Evolutionary conservation across 2,113 vertebrate genomes (phyloP).

Genomic region (Engystomops pustulosus): DNA sequence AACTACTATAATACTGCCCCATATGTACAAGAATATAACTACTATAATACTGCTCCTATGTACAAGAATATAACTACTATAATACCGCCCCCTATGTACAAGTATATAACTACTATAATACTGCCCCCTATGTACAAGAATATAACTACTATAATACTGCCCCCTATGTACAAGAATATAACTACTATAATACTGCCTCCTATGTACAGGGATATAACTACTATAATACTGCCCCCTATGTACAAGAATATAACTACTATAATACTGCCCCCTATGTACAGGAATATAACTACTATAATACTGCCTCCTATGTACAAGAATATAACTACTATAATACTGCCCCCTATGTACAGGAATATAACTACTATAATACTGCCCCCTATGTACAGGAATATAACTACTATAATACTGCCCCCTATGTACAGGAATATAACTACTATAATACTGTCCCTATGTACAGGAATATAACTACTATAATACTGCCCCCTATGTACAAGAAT

Average conservation of each 20-base stretch:
- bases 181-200: slow-evolving; percentile 5
- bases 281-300: slow-evolving; percentile 1
- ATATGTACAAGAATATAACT: not conserved
- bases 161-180: not conserved
- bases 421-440: not conserved
- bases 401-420: not conserved
- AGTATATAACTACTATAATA: not conserved
- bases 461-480: too few species aligned
- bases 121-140: not conserved
- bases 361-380: not conserved
- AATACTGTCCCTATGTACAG: too few species aligned
- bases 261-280: not conserved
- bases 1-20: slow-evolving; percentile 1
- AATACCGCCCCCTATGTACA: not conserved
- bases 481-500: not conserved
- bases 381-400: not conserved
- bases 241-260: slow-evolving; percentile 4
- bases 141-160: not conserved
- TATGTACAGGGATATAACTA: slow-evolving; percentile 5
- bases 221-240: not conserved
- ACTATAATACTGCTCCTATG: not conserved
- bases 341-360: not conserved
- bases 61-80: not conserved
- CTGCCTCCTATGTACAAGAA: not conserved
- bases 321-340: not conserved